These are phyloP conservation scores for Tubulanus polymorphus DNA, from an alignment of 2,888 invertebrate genomes.

Conservation along the genomic window DNA sequence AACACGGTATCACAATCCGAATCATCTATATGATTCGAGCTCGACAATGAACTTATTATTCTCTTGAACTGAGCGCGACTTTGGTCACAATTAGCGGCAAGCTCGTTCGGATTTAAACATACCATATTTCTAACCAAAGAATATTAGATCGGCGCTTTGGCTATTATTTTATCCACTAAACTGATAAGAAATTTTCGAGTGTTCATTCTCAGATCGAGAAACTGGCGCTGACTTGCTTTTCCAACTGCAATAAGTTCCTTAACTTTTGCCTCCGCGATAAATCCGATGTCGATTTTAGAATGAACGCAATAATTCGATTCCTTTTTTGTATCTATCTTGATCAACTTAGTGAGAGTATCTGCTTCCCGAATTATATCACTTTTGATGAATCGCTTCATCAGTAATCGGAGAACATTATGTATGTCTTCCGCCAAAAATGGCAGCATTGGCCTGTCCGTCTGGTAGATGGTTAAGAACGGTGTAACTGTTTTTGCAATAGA, in stretches of 20 bases:
- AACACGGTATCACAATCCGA: too few species aligned
- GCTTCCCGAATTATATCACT: neutral
- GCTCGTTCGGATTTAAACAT: neutral
- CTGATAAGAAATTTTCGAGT: neutral
- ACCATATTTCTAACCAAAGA: neutral
- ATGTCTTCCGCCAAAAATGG: neutral
- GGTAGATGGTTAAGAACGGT: neutral
- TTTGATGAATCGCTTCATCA: neutral
- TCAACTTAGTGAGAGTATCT: neutral
- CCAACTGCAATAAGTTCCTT: neutral
- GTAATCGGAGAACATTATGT: neutral
- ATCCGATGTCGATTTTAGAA: neutral
- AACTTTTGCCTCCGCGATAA: neutral
- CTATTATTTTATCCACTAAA: neutral
- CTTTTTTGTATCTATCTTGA: neutral
- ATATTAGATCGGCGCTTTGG: neutral
- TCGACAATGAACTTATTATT: too few species aligned
- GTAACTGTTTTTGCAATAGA: neutral
- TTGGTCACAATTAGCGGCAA: too few species aligned
- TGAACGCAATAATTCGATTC: neutral
- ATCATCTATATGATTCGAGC: too few species aligned
- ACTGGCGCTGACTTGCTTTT: neutral
- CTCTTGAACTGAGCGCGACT: too few species aligned
- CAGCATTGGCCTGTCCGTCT: constrained; percentile 2
- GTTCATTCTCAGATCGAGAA: neutral